phyloP scores from a whole-genome alignment of 2,888 invertebrate species.

The Euplexia lucipara region DNA sequence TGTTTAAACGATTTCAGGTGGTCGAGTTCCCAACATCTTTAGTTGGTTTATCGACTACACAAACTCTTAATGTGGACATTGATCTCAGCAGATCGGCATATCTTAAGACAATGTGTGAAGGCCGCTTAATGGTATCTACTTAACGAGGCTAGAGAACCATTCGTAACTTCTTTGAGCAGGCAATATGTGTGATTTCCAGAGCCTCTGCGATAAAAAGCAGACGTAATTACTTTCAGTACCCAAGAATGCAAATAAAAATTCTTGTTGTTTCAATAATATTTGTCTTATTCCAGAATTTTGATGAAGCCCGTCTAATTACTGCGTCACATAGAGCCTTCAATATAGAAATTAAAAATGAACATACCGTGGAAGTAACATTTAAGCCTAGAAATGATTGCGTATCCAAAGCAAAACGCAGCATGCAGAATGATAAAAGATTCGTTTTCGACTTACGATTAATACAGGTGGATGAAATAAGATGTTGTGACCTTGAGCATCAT shows the following conservation, averaged over 20 bases:
- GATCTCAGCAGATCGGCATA: slow-evolving; percentile 79
- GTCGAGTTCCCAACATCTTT: slow-evolving; percentile 84
- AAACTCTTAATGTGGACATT: slow-evolving; percentile 77
- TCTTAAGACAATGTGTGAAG: slow-evolving; percentile 81
- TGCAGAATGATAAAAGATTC: slow-evolving; percentile 78
- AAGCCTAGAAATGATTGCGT: slow-evolving; percentile 84
- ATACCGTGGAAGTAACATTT: slow-evolving; percentile 78
- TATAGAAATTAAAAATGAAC: slow-evolving; percentile 70
- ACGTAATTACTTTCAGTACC: neutral
- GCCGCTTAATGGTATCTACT: slow-evolving; percentile 81
- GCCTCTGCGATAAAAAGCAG: neutral
- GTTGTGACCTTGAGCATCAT: slow-evolving; percentile 82
- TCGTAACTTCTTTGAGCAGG: neutral
- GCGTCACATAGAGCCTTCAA: slow-evolving; percentile 85
- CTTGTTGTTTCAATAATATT: neutral
- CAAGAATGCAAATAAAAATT: slow-evolving; percentile 9
- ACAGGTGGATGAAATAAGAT: slow-evolving; percentile 78
- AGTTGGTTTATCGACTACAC: slow-evolving; percentile 78
- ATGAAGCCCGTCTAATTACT: slow-evolving; percentile 84
- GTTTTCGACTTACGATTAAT: slow-evolving; percentile 84
- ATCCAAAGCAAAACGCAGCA: slow-evolving; percentile 75
- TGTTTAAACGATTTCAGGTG: slow-evolving; percentile 81
- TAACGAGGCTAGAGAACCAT: neutral
- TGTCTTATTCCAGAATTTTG: slow-evolving; percentile 78
- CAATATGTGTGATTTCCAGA: neutral